Percentiles rank a stretch among this genome's conserved stretches.
These are phyloP conservation scores for Caenorhabditis imperialis DNA, from an alignment of 2,888 invertebrate species.

Conservation along the genomic window DNA sequence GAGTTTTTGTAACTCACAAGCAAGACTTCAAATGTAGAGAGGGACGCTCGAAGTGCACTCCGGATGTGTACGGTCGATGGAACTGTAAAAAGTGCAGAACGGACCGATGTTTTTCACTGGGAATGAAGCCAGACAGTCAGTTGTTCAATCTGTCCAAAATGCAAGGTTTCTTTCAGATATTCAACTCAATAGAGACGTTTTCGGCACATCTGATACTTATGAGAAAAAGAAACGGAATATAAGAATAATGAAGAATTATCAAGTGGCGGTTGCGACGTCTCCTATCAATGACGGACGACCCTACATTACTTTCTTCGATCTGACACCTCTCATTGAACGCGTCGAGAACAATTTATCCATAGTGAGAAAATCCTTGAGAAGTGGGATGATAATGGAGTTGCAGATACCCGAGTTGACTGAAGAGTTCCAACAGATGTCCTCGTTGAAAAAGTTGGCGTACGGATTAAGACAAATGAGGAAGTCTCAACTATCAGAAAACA, in stretches of 20 bases:
- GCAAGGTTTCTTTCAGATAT: slow-evolving; percentile 3
- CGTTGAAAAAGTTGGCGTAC: slow-evolving; percentile 1
- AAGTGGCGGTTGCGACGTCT: not conserved
- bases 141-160: too few relatives aligned
- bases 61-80: not conserved
- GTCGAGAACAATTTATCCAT: not conserved
- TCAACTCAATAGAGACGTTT: slow-evolving; percentile 4
- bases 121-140: slow-evolving; percentile 19
- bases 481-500: too few relatives aligned
- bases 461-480: not conserved
- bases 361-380: not conserved
- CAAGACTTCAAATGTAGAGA: not conserved
- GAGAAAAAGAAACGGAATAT: not conserved
- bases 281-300: too few relatives aligned
- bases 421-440: not conserved
- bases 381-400: not conserved
- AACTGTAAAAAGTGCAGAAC: slow-evolving; percentile 13
- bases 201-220: not conserved
- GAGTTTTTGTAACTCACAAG: too few relatives aligned
- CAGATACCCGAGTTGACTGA: not conserved
- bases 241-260: not conserved
- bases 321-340: not conserved
- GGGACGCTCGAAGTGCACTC: not conserved
- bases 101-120: not conserved
- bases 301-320: slow-evolving; percentile 9